Evolutionary conservation across 2,797 vertebrate genomes (phyloP), one percentile per base, ranked within the genome.

Genomic region (Xerus rutilus): DNA sequence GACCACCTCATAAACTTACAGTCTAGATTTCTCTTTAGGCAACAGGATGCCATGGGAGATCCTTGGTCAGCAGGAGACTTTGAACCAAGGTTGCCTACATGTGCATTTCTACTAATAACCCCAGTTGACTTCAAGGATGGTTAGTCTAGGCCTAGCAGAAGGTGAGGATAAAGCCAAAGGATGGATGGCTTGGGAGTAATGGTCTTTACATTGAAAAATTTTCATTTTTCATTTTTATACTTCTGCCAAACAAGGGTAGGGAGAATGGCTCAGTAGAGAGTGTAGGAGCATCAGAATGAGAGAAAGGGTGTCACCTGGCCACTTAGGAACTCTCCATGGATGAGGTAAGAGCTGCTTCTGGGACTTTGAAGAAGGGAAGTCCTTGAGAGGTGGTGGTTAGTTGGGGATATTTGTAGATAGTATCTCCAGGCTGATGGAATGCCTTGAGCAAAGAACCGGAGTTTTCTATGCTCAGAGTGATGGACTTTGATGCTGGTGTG

Each of bases 151-250:
- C 8, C n/a, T n/a, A 17, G 35, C 21, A 79, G 6, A 0, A 39
- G 3, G 13, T 10, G 2, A 78, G 43, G 69, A 32, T 5, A 43
- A 15, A 45, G 3, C 0, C 0, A 52, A 52, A 5, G 1, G 17
- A 54, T 21, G 20, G 30, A 23, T 17, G 3, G 5, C 32, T 0
- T 21, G 11, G n/a, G 5, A 82, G 30, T 15, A 15, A 28, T 25
- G 10, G 45, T 25, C 32, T 89, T 86, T 59, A 65, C 52, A 54
- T 17, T 54, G 65, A 43, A 12, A 12, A 28, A 17, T 89, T 59
- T 4, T 74, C 11, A 10, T 57, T 4, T 57, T 89, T 67, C 6
- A 8, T 86, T 88, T 81, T 86, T 3, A 32, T 72, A 7, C 13
- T 43, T 77, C 25, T 86, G 69, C 45, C 20, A 57, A 18, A 12